These are phyloP conservation scores for Campoplex capitator DNA, from an alignment of 2,888 invertebrate species.

Conservation along the genomic window DNA sequence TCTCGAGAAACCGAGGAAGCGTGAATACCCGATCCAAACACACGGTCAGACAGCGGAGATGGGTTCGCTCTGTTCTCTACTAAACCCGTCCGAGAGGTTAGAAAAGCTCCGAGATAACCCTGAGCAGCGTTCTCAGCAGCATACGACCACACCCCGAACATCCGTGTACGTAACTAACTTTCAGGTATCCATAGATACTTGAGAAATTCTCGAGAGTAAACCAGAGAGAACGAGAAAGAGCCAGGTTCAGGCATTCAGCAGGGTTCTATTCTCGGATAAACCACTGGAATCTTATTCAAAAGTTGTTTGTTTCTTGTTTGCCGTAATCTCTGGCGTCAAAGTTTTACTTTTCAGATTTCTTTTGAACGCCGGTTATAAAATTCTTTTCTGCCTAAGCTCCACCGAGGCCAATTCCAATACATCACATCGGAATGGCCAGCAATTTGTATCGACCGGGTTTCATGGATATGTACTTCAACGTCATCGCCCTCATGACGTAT, in stretches of 20 bases:
- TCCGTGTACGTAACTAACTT: slow-evolving; percentile 16
- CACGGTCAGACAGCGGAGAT: slow-evolving; percentile 8
- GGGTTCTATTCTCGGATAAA: slow-evolving; percentile 47
- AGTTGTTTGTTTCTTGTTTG: no score
- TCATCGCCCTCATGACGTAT: not conserved
- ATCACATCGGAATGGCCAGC: not conserved
- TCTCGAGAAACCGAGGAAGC: slow-evolving; percentile 19
- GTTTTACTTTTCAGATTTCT: not conserved
- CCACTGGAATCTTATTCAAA: slow-evolving; percentile 49
- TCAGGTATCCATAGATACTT: not conserved
- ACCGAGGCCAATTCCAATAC: not conserved
- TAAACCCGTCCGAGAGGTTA: not conserved
- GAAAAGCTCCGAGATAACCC: not conserved
- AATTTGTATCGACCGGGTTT: not conserved
- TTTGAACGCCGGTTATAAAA: not conserved
- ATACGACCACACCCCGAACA: slow-evolving; percentile 18
- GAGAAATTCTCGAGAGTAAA: slow-evolving; percentile 25
- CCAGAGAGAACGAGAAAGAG: slow-evolving; percentile 12
- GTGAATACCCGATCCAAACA: not conserved
- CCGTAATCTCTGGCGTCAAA: not conserved
- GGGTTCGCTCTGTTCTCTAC: slow-evolving; percentile 2
- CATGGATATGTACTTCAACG: not conserved
- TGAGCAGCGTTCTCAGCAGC: slow-evolving; percentile 20
- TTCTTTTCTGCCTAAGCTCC: not conserved
- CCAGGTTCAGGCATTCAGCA: slow-evolving; percentile 27